Base-by-base conservation (phyloP, 1,140 invertebrate genomes). In the Centruroides vittatus region DNA sequence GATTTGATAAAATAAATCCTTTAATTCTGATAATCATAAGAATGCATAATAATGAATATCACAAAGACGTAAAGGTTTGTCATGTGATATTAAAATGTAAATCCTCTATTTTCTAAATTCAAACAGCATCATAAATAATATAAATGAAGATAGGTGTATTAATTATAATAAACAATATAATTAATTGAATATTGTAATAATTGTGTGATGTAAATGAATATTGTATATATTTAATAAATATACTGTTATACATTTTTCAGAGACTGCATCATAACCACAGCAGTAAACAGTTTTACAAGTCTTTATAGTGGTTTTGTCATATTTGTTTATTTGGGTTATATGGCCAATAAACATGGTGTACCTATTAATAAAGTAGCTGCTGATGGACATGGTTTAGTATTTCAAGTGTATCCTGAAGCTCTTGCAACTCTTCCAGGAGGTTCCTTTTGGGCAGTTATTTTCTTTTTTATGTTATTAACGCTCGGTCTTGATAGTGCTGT, bases 271-370 rank as follows among this genome's bases (percentile, higher is more conserved):
- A 73, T 80, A n/a, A 81, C 79, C 0, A 76, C 74, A 5, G 69
- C 70, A 9, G 79, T 93, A 3, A 94, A 94, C 73, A 85, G 86
- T 67, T 84, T 85, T 34, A 94, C 92, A 0, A 93, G 89, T 72
- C 83, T 96, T 60, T 92, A 90, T 75, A 88, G 89, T 34, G 93
- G 92, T 0, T 89, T 95, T 69, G 91, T 94, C 3, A 90, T 96
- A 23, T 96, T 96, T 76, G 89, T 90, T 0, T 91, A 93, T 57
- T 77, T 97, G 12, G 94, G 94, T 2, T 97, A 93, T 71, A 91
- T 95, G 80, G 83, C 88, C 10, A 79, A 85, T 46, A 82, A 84
- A 69, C 85, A 90, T 55, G 84, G 86, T 8, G 80, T 89, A 59
- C 83, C 85, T 0, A 90, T 98, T 58, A 82, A 82, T 4, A 75